Evolutionary conservation across 53 echinoderm and acorn worm species (phyloP).

Genomic region (Astropecten irregularis): DNA sequence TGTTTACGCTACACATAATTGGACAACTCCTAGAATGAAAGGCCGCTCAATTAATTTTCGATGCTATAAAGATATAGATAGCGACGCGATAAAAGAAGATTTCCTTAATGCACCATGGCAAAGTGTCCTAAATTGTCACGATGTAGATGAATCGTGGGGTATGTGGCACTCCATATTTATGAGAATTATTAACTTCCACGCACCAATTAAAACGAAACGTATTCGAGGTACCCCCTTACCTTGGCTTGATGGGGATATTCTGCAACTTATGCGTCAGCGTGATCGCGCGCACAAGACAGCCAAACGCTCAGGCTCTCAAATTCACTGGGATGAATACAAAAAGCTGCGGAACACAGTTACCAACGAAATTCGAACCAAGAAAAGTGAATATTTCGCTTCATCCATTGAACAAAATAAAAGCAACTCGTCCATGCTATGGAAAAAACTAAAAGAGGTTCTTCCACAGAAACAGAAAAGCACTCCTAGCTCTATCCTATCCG

Average conservation of each 20-base stretch:
- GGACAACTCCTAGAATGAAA: conserved; percentile 21
- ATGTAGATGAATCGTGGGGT: conserved; percentile 20
- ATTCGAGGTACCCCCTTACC: conserved; percentile 7
- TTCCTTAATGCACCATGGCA: conserved; percentile 29
- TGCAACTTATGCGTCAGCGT: conserved; percentile 38
- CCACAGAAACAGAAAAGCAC: background rate
- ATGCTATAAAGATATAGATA: conserved; percentile 8
- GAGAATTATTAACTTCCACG: conserved; percentile 18
- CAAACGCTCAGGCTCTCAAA: background rate
- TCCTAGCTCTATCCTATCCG: background rate
- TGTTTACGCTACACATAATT: conserved; percentile 23
- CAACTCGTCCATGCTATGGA: conserved; percentile 14
- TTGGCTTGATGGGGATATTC: conserved; percentile 34
- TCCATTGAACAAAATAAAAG: conserved; percentile 46
- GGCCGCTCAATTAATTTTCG: conserved; percentile 13
- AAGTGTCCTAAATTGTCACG: conserved; percentile 28
- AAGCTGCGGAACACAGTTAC: conserved; percentile 6
- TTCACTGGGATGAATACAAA: conserved; percentile 13
- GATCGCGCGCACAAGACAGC: conserved; percentile 17
- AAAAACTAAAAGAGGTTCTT: conserved; percentile 3
- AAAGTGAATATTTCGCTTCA: conserved; percentile 11
- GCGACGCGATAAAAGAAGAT: background rate
- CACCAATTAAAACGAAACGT: conserved; percentile 14
- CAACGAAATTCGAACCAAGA: background rate
- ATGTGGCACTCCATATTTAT: conserved; percentile 38